Conservation (phyloP, 1,140 invertebrate genomes). For the Plutomurus gul region DNA sequence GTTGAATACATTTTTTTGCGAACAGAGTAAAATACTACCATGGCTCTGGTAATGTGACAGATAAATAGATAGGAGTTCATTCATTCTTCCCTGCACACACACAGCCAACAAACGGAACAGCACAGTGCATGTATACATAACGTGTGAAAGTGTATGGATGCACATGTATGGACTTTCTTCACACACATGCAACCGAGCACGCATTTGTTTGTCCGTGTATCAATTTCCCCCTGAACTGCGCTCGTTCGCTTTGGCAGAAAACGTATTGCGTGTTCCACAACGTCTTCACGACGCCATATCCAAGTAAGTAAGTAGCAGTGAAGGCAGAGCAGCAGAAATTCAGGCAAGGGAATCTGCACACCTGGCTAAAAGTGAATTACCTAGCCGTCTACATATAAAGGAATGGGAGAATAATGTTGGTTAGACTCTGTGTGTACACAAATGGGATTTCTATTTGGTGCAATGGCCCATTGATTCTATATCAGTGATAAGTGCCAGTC, state of each 20-base stretch:
- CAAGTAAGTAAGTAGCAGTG: not conserved
- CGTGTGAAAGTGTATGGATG: too few relatives aligned
- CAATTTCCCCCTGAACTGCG: too few relatives aligned
- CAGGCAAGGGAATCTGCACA: conserved; percentile 37
- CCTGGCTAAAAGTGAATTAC: conserved; percentile 37
- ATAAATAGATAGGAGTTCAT: not conserved
- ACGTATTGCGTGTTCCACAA: too few relatives aligned
- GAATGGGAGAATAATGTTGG: not conserved
- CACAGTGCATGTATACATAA: too few relatives aligned
- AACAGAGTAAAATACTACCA: not conserved
- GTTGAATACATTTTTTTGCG: not conserved
- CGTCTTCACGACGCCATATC: not conserved
- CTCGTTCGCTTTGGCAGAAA: too few relatives aligned
- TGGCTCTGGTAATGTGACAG: not conserved
- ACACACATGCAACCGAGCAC: too few relatives aligned
- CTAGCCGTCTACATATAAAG: conserved; percentile 26
- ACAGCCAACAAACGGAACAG: not conserved
- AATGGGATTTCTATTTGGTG: conserved; percentile 15
- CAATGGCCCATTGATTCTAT: conserved; percentile 11
- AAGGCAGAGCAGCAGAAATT: not conserved
- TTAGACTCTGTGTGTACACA: conserved; percentile 1
- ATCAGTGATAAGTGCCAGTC: conserved; percentile 28
- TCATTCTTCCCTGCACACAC: not conserved
- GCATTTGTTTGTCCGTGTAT: too few relatives aligned
- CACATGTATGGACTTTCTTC: too few relatives aligned